A percentile compares a stretch with the other conserved stretches of the same genome.
These are phyloP conservation scores for Mactromeris polynyma DNA, from an alignment of 2,888 invertebrate genomes.

Conservation along the genomic window DNA sequence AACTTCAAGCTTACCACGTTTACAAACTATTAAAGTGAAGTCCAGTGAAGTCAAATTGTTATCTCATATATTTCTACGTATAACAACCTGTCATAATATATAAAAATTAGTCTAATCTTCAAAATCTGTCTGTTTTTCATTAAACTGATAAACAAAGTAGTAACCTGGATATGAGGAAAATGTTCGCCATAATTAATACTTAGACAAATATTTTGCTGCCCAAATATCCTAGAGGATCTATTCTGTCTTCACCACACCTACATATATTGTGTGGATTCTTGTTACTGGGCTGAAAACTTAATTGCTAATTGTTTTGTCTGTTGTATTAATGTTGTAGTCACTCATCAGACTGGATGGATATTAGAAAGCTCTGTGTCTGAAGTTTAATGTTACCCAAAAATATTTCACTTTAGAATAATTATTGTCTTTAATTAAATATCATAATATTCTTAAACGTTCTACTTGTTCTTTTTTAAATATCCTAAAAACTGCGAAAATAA, in stretches of 20 bases:
- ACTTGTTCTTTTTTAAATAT: too few species aligned
- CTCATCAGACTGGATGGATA: too few species aligned
- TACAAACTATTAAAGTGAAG: not conserved
- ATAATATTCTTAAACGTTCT: too few species aligned
- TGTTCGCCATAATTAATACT: not conserved
- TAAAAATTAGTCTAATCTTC: constrained; percentile 1
- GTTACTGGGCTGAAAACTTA: not conserved
- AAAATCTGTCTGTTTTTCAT: constrained; percentile 36
- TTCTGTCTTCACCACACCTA: not conserved
- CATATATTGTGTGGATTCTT: not conserved
- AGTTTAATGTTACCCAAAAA: too few species aligned
- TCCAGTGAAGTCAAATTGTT: not conserved
- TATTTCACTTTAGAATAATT: too few species aligned
- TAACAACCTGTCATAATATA: constrained; percentile 12
- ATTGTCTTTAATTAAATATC: too few species aligned
- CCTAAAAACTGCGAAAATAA: too few species aligned
- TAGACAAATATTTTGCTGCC: not conserved
- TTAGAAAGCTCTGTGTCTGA: too few species aligned
- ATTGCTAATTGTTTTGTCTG: not conserved
- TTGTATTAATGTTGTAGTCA: too few species aligned
- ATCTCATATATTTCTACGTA: not conserved
- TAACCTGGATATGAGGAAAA: constrained; percentile 39
- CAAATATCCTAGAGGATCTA: not conserved
- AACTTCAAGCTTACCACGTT: not conserved
- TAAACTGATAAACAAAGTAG: constrained; percentile 23